Evolutionary conservation across 2,888 invertebrate species (phyloP).

Genomic region (Podotricha telesiphe): DNA sequence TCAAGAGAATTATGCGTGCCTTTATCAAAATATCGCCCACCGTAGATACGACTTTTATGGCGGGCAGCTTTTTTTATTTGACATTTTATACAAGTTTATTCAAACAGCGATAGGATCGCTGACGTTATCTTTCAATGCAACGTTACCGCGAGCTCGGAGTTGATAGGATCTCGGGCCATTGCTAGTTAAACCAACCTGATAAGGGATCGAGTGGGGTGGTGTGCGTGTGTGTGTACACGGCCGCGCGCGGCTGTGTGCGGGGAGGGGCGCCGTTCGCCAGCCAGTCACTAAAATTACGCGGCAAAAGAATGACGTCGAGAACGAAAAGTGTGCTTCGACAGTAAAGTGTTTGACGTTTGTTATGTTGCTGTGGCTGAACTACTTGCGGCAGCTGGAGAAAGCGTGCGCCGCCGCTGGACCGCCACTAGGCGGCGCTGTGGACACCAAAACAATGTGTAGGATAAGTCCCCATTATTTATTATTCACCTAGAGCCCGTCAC

Average conservation of each 20-base stretch:
- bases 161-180: slow-evolving; percentile 82
- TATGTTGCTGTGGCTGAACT: slow-evolving; percentile 81
- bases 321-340: slow-evolving; percentile 51
- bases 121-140: slow-evolving; percentile 84
- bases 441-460: slow-evolving; percentile 80
- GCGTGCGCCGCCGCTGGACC: slow-evolving; percentile 64
- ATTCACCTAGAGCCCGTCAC: not conserved
- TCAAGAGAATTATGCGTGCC: slow-evolving; percentile 44
- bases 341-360: slow-evolving; percentile 53
- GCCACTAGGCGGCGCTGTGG: slow-evolving; percentile 71
- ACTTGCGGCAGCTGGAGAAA: slow-evolving; percentile 77
- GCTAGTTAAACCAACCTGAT: slow-evolving; percentile 82
- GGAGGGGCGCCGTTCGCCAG: slow-evolving; percentile 66
- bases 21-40: slow-evolving; percentile 69
- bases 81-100: slow-evolving; percentile 84
- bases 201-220: slow-evolving; percentile 71
- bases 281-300: slow-evolving; percentile 82
- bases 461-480: slow-evolving; percentile 34
- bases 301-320: slow-evolving; percentile 79
- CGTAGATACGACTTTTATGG: slow-evolving; percentile 71
- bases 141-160: slow-evolving; percentile 79
- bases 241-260: slow-evolving; percentile 58
- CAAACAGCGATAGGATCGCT: slow-evolving; percentile 79
- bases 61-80: slow-evolving; percentile 81
- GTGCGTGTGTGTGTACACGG: slow-evolving; percentile 57